These are phyloP conservation scores for Pleuronectes platessa DNA, from an alignment of 2,113 vertebrate species.

Conservation along the genomic window DNA sequence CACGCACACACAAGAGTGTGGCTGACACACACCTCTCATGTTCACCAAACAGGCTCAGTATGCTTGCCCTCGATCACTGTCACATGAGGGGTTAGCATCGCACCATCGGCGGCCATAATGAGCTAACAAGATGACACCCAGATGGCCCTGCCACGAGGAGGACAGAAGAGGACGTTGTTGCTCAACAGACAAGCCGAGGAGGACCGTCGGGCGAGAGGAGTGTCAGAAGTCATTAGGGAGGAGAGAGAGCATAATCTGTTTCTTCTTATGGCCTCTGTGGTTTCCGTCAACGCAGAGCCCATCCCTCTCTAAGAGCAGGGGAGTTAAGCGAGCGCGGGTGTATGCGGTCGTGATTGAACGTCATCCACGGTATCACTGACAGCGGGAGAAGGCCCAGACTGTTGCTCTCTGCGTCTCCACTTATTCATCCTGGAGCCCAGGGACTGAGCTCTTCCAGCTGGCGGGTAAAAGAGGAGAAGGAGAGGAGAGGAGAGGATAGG, in stretches of 20 bases:
- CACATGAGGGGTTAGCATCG: slow-evolving; percentile 71
- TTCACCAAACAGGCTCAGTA: slow-evolving; percentile 57
- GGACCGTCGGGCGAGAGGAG: slow-evolving; percentile 65
- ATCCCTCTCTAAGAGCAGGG: slow-evolving; percentile 69
- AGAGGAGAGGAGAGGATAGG: background rate
- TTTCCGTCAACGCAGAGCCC: slow-evolving; percentile 62
- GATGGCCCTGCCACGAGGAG: slow-evolving; percentile 72
- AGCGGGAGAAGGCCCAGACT: slow-evolving; percentile 75
- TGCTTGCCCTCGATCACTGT: slow-evolving; percentile 69
- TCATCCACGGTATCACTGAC: slow-evolving; percentile 77
- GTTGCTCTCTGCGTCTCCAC: slow-evolving; percentile 68
- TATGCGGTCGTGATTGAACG: slow-evolving; percentile 73
- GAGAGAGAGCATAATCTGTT: slow-evolving; percentile 76
- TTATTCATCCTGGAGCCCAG: slow-evolving; percentile 64
- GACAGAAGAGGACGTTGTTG: slow-evolving; percentile 68
- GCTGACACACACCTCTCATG: slow-evolving; percentile 55
- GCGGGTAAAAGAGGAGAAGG: slow-evolving; percentile 12
- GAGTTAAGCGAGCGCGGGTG: slow-evolving; percentile 64
- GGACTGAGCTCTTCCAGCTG: slow-evolving; percentile 75
- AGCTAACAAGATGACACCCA: slow-evolving; percentile 79
- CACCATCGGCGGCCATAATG: slow-evolving; percentile 63
- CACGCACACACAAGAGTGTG: slow-evolving; percentile 14
- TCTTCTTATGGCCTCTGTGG: slow-evolving; percentile 77
- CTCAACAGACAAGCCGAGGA: slow-evolving; percentile 55
- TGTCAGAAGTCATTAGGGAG: slow-evolving; percentile 77